These are phyloP conservation scores for Galago senegalensis DNA, from an alignment of 2,797 vertebrate species.

Conservation along the genomic window DNA sequence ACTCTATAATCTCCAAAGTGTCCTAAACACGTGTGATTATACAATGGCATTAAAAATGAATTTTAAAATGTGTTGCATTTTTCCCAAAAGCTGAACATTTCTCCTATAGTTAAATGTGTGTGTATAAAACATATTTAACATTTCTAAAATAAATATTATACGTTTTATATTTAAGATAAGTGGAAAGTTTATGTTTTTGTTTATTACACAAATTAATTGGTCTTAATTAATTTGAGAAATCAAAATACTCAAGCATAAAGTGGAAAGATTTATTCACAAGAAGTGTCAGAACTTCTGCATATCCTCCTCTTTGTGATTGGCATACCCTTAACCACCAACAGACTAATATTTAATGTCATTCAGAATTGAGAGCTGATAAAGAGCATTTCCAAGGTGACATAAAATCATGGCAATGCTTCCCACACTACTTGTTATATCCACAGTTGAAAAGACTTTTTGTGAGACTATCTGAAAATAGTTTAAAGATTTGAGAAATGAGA, in stretches of 20 bases:
- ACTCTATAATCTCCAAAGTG: background rate
- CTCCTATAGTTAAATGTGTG: background rate
- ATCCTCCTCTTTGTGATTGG: background rate
- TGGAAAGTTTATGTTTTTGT: background rate
- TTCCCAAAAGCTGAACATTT: background rate
- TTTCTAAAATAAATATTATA: background rate
- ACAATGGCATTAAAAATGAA: background rate
- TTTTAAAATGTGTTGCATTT: background rate
- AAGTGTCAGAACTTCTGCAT: background rate
- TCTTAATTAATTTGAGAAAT: background rate
- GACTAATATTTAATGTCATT: background rate
- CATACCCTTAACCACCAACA: background rate
- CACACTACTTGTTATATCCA: background rate
- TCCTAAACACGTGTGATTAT: background rate
- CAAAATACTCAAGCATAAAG: background rate
- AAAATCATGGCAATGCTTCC: background rate
- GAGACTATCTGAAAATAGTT: background rate
- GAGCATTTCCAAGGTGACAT: background rate
- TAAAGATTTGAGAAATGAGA: constrained; percentile 11
- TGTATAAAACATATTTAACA: background rate
- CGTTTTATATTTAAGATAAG: background rate
- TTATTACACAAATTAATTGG: background rate
- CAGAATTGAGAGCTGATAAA: background rate
- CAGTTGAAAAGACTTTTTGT: background rate
- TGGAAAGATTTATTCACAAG: background rate